phyloP scores from a whole-genome alignment of 2,113 vertebrate species.

The Hemicordylus capensis region DNA sequence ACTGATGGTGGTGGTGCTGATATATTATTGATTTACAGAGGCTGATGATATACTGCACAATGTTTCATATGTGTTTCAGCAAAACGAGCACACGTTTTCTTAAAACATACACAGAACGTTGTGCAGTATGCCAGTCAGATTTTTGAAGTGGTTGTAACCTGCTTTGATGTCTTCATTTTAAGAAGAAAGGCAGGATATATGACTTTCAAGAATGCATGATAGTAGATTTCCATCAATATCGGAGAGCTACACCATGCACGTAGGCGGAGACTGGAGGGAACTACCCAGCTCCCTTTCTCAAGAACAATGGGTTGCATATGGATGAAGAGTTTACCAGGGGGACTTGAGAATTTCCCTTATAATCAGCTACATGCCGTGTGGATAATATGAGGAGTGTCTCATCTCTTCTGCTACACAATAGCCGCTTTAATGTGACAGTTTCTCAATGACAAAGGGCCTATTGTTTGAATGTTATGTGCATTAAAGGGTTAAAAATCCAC shows the following conservation, averaged over 20 bases:
- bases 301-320: background rate
- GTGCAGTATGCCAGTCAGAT: too few species aligned
- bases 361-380: conserved; percentile 4
- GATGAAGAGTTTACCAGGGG: background rate
- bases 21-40: too few species aligned
- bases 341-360: background rate
- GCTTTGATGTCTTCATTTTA: background rate
- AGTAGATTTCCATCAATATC: background rate
- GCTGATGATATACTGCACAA: too few species aligned
- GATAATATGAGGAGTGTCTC: conserved; percentile 37
- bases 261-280: too few species aligned
- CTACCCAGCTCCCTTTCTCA: background rate
- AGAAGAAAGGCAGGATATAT: background rate
- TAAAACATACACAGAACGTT: too few species aligned
- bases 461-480: conserved; percentile 23
- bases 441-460: background rate
- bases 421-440: conserved; percentile 24
- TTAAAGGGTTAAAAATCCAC: conserved; percentile 34
- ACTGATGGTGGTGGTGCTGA: too few species aligned
- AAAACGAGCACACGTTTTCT: too few species aligned
- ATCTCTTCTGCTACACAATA: conserved; percentile 28
- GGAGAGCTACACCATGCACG: background rate
- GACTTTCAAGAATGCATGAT: background rate
- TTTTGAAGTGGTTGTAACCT: too few species aligned
- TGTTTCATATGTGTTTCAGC: too few species aligned